Base-by-base conservation (phyloP, 1,140 invertebrate species). In the Hylyphantes graminicola region DNA sequence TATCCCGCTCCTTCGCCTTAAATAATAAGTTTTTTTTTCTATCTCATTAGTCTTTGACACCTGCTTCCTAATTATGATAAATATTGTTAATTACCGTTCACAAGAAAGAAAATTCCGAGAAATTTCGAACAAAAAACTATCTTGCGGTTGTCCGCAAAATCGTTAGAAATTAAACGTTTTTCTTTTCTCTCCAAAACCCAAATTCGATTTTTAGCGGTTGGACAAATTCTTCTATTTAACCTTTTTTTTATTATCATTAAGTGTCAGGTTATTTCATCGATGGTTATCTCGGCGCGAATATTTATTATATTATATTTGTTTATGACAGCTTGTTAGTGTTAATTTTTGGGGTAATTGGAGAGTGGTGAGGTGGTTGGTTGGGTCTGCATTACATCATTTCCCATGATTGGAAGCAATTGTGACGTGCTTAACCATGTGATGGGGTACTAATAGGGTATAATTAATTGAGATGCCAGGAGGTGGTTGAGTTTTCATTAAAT, bases 1-100 rank as follows among this genome's bases (percentile, higher is more conserved):
- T n/a, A n/a, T 15, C 68, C 51, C 50, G 15, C 51, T 21, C 15
- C 50, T 15, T 13, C 68, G 68, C 68, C 35, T 35, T 35, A 74
- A 76, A 76, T 76, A 63, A 76, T 50, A 59, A 76, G 48, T 63
- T 70, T 70, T 70, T 70, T 70, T 80, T 80, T 80, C 64, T n/a
- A 72, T 48, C 79, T 73, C 79, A 81, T 81, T 81, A 81, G 55
- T 81, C 79, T 81, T 81, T 73, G 79, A 81, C 79, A 81, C 79
- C 79, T 81, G 79, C 55, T 73, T 55, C 48, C 68, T 81, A 81
- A 81, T 81, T 81, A 81, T 73, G 79, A 81, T 81, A 81, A 81
- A 81, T 81, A 81, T 73, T 81, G 54, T 73, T 81, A 81, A 81
- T 81, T 81, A 81, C 57, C 68, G n/a, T 50, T 73, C 51, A 72